A percentile compares a stretch with the other conserved stretches of the same genome.
These are phyloP conservation scores for Tetraneura akinire DNA, from an alignment of 1,140 invertebrate genomes.

Conservation along the genomic window DNA sequence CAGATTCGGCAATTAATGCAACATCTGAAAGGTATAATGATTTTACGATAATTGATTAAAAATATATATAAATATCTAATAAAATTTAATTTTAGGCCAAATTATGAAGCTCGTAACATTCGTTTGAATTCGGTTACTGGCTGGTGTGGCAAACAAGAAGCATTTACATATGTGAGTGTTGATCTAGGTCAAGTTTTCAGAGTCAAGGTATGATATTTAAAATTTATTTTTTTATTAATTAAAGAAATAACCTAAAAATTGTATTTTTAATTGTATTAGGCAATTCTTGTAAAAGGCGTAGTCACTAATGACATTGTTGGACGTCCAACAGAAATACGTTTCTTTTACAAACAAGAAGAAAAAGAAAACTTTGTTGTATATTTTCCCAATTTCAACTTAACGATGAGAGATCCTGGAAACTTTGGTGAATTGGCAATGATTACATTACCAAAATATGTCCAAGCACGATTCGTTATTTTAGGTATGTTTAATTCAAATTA, in stretches of 20 bases:
- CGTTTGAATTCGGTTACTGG: constrained; percentile 91
- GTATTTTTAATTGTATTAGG: constrained; percentile 58
- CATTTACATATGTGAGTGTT: constrained; percentile 93
- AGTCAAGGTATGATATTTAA: constrained; percentile 68
- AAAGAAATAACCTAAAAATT: neutral
- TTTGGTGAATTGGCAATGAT: constrained; percentile 95
- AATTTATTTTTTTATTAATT: neutral
- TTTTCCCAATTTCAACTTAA: constrained; percentile 93
- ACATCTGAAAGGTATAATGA: constrained; percentile 85
- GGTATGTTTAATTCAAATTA: constrained; percentile 58
- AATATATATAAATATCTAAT: too few relatives aligned
- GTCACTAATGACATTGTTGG: constrained; percentile 94
- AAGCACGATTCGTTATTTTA: constrained; percentile 89
- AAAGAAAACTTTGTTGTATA: constrained; percentile 94
- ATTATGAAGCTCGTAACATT: constrained; percentile 88
- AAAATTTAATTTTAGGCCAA: constrained; percentile 64
- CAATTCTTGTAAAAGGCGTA: constrained; percentile 89
- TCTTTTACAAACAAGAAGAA: constrained; percentile 95
- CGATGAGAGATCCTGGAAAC: constrained; percentile 89
- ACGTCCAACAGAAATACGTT: constrained; percentile 89
- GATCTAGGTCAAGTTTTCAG: constrained; percentile 87
- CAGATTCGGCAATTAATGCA: constrained; percentile 94
- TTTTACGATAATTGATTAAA: too few relatives aligned
- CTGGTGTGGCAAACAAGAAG: constrained; percentile 92
- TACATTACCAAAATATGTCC: constrained; percentile 87